These are phyloP conservation scores for Mythimna ferrago DNA, from an alignment of 2,888 invertebrate genomes.

Conservation along the genomic window DNA sequence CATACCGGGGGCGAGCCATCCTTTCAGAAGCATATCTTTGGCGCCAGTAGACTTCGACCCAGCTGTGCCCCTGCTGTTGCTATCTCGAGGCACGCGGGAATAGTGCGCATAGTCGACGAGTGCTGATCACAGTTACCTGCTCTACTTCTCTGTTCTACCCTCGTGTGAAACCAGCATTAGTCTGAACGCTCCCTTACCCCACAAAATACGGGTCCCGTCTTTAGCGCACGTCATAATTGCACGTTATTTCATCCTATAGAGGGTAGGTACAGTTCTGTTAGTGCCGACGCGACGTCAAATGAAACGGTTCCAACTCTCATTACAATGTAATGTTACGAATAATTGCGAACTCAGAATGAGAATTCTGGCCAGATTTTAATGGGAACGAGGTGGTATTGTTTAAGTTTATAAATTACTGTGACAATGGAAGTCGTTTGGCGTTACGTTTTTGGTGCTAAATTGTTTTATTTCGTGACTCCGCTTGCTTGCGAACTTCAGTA, in stretches of 20 bases:
- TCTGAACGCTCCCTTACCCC: slow-evolving; percentile 30
- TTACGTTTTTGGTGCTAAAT: neutral
- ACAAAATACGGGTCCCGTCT: slow-evolving; percentile 57
- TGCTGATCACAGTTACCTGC: no score
- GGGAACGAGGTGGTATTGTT: slow-evolving; percentile 33
- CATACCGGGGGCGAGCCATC: no score
- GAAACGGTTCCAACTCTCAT: slow-evolving; percentile 51
- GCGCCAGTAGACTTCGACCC: no score
- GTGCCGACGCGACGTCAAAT: slow-evolving; percentile 40
- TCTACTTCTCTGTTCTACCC: no score
- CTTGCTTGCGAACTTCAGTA: neutral
- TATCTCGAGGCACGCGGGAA: no score
- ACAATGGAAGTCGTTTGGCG: slow-evolving; percentile 25
- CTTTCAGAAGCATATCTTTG: no score
- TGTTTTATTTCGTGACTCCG: neutral
- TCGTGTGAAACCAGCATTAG: neutral
- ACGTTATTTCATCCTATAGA: slow-evolving; percentile 58
- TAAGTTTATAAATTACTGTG: slow-evolving; percentile 44
- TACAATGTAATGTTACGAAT: slow-evolving; percentile 56
- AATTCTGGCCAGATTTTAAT: slow-evolving; percentile 49
- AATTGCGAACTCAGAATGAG: slow-evolving; percentile 53
- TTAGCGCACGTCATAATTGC: slow-evolving; percentile 61
- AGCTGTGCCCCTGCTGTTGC: no score
- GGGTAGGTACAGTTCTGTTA: slow-evolving; percentile 37
- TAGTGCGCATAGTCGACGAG: no score